These are phyloP conservation scores for Hypotaenidia philippensis DNA, from an alignment of 2,797 vertebrate genomes.

Conservation along the genomic window DNA sequence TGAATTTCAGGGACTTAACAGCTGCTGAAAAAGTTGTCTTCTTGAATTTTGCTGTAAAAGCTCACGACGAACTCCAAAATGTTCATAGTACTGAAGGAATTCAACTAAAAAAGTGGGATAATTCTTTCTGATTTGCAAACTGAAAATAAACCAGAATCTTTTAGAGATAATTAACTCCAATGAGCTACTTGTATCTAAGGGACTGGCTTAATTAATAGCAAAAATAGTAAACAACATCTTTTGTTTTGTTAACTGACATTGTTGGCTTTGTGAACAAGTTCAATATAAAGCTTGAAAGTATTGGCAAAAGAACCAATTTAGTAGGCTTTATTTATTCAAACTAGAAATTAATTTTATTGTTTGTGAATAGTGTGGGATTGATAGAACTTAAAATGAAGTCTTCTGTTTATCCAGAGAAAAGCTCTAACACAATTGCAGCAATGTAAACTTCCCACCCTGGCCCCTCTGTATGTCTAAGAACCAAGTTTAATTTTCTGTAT, in stretches of 20 bases:
- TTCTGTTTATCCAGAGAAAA: slow-evolving; percentile 44
- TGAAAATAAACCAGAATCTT: neutral
- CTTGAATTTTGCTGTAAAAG: neutral
- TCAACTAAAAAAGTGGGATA: neutral
- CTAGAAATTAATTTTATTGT: slow-evolving; percentile 55
- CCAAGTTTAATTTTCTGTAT: slow-evolving; percentile 28
- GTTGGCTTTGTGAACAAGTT: slow-evolving; percentile 1
- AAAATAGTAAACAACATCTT: slow-evolving; percentile 38
- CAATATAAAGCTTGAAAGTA: neutral
- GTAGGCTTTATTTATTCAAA: slow-evolving; percentile 51
- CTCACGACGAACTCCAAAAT: neutral
- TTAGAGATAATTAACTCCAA: neutral
- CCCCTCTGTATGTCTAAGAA: neutral
- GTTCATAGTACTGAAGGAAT: neutral
- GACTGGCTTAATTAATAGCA: slow-evolving; percentile 18
- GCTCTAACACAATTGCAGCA: slow-evolving; percentile 23
- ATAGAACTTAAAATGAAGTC: slow-evolving; percentile 37
- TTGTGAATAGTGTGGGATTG: slow-evolving; percentile 26
- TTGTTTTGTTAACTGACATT: slow-evolving; percentile 28
- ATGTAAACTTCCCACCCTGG: slow-evolving; percentile 16
- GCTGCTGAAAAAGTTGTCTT: neutral
- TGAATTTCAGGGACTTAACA: neutral
- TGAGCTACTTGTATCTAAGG: slow-evolving; percentile 25
- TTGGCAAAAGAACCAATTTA: slow-evolving; percentile 34
- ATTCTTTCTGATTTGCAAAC: neutral